These are phyloP conservation scores for Cryptus armator DNA, from an alignment of 2,888 invertebrate genomes.

Conservation along the genomic window DNA sequence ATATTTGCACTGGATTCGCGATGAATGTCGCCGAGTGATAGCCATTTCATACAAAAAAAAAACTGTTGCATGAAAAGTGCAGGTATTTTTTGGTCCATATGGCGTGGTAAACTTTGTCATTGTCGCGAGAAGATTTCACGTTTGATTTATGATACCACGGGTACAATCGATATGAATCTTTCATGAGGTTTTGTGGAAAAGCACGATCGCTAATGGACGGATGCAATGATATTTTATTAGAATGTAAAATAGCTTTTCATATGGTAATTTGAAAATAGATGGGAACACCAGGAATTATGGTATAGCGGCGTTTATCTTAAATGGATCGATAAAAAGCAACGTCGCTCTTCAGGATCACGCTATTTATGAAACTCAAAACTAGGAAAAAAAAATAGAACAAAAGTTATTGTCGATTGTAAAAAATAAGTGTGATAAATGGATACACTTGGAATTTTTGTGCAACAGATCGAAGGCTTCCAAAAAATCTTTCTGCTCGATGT, in stretches of 20 bases:
- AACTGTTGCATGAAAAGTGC: background rate
- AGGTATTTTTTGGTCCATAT: background rate
- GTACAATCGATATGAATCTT: background rate
- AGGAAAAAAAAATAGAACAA: background rate
- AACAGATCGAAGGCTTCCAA: too few relatives aligned
- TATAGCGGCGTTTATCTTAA: background rate
- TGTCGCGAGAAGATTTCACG: background rate
- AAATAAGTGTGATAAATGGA: too few relatives aligned
- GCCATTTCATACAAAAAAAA: background rate
- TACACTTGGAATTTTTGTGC: too few relatives aligned
- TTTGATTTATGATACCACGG: background rate
- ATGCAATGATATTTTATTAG: background rate
- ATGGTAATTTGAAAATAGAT: background rate
- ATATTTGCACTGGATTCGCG: conserved; percentile 29
- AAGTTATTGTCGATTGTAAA: background rate
- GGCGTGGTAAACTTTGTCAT: conserved; percentile 1
- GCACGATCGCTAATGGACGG: background rate
- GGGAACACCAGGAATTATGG: background rate
- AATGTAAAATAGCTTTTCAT: background rate
- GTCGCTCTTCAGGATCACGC: background rate
- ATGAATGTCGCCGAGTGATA: conserved; percentile 1
- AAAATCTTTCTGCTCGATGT: background rate
- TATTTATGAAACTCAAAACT: background rate
- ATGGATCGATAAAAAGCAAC: background rate
- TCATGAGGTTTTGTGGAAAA: background rate